These are phyloP conservation scores for Sebastes baramenuke DNA, from an alignment of 2,797 vertebrate genomes.

Conservation along the genomic window DNA sequence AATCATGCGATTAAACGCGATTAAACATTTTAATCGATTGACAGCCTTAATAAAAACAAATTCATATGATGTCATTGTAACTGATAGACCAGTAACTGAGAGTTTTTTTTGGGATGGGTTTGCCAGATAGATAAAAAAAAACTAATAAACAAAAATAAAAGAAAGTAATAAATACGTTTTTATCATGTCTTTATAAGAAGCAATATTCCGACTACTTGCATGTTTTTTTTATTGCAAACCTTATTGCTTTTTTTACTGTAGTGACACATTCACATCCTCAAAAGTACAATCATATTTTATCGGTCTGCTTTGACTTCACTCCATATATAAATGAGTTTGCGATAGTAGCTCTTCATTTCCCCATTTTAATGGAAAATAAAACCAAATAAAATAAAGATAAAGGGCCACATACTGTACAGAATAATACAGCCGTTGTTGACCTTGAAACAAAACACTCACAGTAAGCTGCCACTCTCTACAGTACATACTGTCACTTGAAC, in stretches of 20 bases:
- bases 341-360: constrained; percentile 6
- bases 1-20: no score
- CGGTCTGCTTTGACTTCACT: constrained; percentile 6
- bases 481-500: background rate
- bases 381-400: constrained; percentile 3
- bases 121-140: background rate
- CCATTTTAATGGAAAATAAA: constrained; percentile 16
- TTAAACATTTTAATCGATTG: no score
- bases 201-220: background rate
- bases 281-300: constrained; percentile 13
- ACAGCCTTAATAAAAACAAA: no score
- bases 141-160: background rate
- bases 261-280: background rate
- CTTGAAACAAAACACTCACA: background rate
- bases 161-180: background rate
- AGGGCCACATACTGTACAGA: background rate
- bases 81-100: background rate
- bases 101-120: background rate
- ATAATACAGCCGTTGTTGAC: constrained; percentile 9
- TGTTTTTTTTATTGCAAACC: background rate
- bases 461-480: background rate
- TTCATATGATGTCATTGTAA: background rate
- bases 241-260: background rate
- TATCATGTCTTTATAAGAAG: background rate
- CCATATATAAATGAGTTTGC: background rate